These are phyloP conservation scores for Papilio dardanus DNA, from an alignment of 1,140 invertebrate genomes.

Conservation along the genomic window DNA sequence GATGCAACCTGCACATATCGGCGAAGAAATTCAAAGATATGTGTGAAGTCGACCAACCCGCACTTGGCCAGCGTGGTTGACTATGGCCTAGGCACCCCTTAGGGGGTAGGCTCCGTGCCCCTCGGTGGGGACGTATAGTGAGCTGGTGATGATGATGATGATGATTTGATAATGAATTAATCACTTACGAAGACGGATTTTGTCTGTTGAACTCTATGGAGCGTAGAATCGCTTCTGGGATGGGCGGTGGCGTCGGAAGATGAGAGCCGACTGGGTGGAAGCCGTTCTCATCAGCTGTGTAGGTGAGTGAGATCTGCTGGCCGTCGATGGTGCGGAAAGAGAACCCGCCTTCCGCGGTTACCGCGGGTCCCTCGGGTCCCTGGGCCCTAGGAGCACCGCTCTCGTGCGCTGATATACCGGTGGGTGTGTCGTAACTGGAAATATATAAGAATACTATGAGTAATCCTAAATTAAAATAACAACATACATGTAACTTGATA, in stretches of 20 bases:
- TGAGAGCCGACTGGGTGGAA: slow-evolving; percentile 89
- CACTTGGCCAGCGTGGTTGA: too few relatives aligned
- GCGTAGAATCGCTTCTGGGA: slow-evolving; percentile 83
- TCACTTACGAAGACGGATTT: slow-evolving; percentile 66
- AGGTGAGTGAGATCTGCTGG: slow-evolving; percentile 86
- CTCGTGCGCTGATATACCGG: slow-evolving; percentile 87
- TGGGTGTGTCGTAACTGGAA: slow-evolving; percentile 83
- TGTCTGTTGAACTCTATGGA: slow-evolving; percentile 70
- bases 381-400: slow-evolving; percentile 85
- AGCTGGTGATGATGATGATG: neutral
- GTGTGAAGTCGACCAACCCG: too few relatives aligned
- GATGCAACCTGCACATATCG: too few relatives aligned
- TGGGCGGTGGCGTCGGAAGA: slow-evolving; percentile 90
- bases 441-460: slow-evolving; percentile 35
- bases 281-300: slow-evolving; percentile 91
- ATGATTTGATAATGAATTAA: neutral
- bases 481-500: neutral
- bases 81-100: too few relatives aligned
- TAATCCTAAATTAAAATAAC: neutral
- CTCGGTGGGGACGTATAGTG: too few relatives aligned
- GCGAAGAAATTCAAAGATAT: too few relatives aligned
- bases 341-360: slow-evolving; percentile 86
- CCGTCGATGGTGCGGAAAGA: slow-evolving; percentile 90
- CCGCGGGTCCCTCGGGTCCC: slow-evolving; percentile 84
- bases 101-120: too few relatives aligned